Evolutionary conservation across 2,888 invertebrate genomes (phyloP).

Genomic region (Dascillus cervinus): DNA sequence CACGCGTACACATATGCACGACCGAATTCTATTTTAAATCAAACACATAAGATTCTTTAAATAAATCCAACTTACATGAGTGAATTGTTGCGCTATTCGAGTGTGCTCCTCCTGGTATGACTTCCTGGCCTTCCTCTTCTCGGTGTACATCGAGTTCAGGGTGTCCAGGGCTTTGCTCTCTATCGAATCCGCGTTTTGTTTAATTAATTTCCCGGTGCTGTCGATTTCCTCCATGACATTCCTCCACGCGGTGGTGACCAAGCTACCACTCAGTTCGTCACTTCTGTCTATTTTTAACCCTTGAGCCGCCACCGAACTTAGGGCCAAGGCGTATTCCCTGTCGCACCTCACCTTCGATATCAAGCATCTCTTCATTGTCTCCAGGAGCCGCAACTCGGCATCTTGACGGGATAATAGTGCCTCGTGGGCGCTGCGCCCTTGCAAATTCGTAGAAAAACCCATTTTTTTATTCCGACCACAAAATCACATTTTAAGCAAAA

Average conservation of each 20-base stretch:
- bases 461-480: too few relatives aligned
- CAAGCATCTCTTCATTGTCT: constrained; percentile 83
- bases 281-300: constrained; percentile 76
- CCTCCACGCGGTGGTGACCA: constrained; percentile 68
- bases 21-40: too few relatives aligned
- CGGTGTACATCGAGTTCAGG: constrained; percentile 71
- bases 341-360: constrained; percentile 85
- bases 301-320: constrained; percentile 72
- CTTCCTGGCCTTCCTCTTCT: constrained; percentile 80
- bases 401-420: constrained; percentile 85
- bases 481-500: too few relatives aligned
- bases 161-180: constrained; percentile 77
- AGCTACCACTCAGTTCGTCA: constrained; percentile 65
- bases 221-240: constrained; percentile 86
- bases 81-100: constrained; percentile 72
- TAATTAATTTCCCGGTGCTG: constrained; percentile 71
- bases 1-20: too few relatives aligned
- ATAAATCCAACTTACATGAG: constrained; percentile 58
- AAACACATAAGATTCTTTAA: too few relatives aligned
- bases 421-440: constrained; percentile 86
- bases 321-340: constrained; percentile 79
- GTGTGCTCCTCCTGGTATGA: constrained; percentile 83
- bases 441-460: constrained; percentile 82
- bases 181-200: constrained; percentile 77
- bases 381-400: constrained; percentile 85